These are phyloP conservation scores for Pedetes capensis DNA, from an alignment of 2,113 vertebrate genomes.

Conservation along the genomic window DNA sequence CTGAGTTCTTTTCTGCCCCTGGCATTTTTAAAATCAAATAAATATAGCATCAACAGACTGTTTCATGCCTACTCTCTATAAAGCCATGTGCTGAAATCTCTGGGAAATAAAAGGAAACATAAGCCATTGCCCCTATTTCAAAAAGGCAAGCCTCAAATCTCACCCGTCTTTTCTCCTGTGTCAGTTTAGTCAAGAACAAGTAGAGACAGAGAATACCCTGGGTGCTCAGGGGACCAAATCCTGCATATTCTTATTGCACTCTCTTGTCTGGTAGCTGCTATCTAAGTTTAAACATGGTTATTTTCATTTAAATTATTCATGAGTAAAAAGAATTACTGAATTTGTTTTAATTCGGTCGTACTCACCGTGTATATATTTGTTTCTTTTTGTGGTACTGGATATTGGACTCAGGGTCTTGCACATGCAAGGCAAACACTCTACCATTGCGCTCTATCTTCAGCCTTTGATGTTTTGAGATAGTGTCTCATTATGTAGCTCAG, in stretches of 20 bases:
- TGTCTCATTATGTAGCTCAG: no score
- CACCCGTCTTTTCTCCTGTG: neutral
- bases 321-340: neutral
- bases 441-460: no score
- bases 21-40: neutral
- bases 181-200: neutral
- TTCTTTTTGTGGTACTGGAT: no score
- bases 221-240: no score
- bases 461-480: no score
- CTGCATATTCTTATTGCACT: neutral
- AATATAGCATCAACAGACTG: neutral
- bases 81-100: neutral
- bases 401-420: no score
- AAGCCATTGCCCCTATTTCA: neutral
- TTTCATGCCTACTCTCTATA: neutral
- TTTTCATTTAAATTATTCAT: constrained; percentile 2
- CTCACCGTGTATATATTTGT: no score
- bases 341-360: constrained; percentile 16
- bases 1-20: neutral
- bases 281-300: neutral
- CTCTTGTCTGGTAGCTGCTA: neutral
- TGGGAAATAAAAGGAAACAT: neutral
- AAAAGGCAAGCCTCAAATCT: neutral
- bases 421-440: no score
- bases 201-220: neutral